phyloP scores from a whole-genome alignment of 2,888 invertebrate species.

The Lamellibrachia columna region DNA sequence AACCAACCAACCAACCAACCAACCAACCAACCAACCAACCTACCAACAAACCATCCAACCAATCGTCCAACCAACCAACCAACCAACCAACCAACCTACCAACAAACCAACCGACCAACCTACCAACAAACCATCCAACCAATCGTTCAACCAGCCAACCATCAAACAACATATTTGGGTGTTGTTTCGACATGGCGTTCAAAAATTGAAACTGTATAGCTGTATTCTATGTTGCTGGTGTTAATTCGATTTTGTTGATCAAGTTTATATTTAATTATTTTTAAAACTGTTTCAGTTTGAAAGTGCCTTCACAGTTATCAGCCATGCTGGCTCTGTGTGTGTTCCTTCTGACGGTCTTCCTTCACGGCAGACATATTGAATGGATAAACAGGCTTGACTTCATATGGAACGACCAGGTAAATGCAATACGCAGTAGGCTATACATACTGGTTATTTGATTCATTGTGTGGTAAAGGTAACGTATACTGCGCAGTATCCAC shows the following conservation, averaged over 20 bases:
- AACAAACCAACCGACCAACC: no score
- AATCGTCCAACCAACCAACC: no score
- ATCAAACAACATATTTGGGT: not conserved
- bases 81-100: no score
- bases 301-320: conserved; percentile 81
- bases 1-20: no score
- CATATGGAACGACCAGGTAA: conserved; percentile 69
- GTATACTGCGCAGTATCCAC: no score
- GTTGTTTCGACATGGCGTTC: not conserved
- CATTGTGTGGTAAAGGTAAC: no score
- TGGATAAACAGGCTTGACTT: conserved; percentile 80
- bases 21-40: no score
- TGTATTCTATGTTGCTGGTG: not conserved
- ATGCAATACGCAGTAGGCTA: not conserved
- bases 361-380: conserved; percentile 84
- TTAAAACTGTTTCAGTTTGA: conserved; percentile 44
- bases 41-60: no score
- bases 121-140: no score
- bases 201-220: not conserved
- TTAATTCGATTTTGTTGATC: not conserved
- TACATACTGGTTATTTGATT: no score
- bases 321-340: conserved; percentile 77
- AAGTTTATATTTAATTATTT: not conserved
- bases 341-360: conserved; percentile 82
- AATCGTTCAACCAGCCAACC: not conserved